Conservation (phyloP, 2,888 invertebrate species). For the Temnothorax rugatulus region DNA sequence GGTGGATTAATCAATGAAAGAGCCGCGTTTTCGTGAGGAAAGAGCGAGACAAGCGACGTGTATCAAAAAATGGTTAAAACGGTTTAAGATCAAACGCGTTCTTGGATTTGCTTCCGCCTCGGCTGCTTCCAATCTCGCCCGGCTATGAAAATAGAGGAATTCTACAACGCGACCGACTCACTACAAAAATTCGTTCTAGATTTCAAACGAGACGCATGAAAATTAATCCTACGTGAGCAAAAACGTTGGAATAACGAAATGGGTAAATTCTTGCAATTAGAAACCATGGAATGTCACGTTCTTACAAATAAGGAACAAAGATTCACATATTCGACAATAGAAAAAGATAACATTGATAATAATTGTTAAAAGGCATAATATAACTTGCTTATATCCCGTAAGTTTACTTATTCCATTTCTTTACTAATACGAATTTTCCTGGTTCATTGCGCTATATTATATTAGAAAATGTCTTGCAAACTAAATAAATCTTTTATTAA, state of each 20-base stretch:
- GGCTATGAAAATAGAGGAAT: conserved; percentile 20
- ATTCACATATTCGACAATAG: neutral
- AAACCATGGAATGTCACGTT: neutral
- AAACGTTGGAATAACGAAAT: conserved; percentile 6
- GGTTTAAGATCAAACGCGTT: conserved; percentile 43
- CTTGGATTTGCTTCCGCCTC: conserved; percentile 40
- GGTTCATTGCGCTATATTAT: neutral
- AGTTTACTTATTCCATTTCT: neutral
- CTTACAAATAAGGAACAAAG: neutral
- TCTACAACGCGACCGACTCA: conserved; percentile 1
- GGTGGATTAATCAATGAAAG: conserved; percentile 47
- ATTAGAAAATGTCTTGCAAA: neutral
- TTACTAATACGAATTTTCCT: neutral
- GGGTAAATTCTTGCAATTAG: neutral
- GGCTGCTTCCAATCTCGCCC: conserved; percentile 29
- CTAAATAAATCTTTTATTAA: conserved; percentile 32
- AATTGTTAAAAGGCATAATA: neutral
- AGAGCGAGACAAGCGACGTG: neutral
- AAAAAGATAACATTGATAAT: neutral
- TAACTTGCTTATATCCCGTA: neutral
- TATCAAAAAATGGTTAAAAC: conserved; percentile 32
- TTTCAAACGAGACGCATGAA: neutral
- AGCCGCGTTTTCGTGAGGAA: neutral
- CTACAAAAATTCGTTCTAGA: conserved; percentile 14
- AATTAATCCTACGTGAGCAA: neutral